Conservation (phyloP, 1,140 invertebrate species). For the Harpegnathos saltator region DNA sequence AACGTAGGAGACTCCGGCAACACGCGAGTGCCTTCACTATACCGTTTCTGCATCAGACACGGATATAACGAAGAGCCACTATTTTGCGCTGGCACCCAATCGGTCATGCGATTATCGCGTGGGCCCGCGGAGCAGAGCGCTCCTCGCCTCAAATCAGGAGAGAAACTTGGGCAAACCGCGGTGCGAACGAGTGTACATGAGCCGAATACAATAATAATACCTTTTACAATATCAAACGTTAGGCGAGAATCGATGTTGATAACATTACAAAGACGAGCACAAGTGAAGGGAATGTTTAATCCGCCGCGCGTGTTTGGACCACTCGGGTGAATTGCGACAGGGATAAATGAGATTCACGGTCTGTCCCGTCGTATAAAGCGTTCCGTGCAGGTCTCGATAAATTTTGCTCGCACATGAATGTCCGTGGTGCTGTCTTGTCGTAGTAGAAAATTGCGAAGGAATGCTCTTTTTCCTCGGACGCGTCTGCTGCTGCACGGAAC, state of each 20-base stretch:
- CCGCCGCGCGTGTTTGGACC: not conserved
- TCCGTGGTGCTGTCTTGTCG: not conserved
- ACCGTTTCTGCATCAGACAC: too few relatives aligned
- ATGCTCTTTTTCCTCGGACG: too few relatives aligned
- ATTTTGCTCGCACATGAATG: too few relatives aligned
- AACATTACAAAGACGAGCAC: constrained; percentile 2
- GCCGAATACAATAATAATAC: not conserved
- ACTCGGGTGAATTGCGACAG: not conserved
- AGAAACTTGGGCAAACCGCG: too few relatives aligned
- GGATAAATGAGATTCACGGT: not conserved
- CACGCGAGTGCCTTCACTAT: too few relatives aligned
- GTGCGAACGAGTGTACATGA: not conserved
- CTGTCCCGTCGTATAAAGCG: constrained; percentile 25
- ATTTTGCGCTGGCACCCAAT: too few relatives aligned
- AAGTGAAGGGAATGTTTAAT: constrained; percentile 31
- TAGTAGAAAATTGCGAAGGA: too few relatives aligned
- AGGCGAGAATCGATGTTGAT: not conserved
- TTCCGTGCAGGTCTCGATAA: not conserved
- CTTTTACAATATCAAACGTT: not conserved
- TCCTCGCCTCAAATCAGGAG: too few relatives aligned
- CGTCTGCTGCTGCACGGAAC: not conserved
- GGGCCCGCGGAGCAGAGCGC: too few relatives aligned
- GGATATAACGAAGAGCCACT: too few relatives aligned
- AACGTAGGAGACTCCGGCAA: too few relatives aligned
- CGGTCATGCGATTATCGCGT: too few relatives aligned